These are phyloP conservation scores for Melanargia galathea DNA, from an alignment of 2,888 invertebrate species.

Conservation along the genomic window DNA sequence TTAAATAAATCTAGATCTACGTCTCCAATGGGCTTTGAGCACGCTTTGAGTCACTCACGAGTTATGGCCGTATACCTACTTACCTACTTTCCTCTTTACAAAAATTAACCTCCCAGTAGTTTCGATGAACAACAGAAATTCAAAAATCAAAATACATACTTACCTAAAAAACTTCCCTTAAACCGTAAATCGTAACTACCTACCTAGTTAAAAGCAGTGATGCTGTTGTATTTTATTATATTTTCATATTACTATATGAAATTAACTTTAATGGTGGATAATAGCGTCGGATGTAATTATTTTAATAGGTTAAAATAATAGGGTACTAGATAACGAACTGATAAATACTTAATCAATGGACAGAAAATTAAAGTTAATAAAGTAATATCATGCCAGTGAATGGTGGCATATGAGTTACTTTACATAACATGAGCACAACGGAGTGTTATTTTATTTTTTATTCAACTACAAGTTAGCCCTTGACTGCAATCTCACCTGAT, in stretches of 20 bases:
- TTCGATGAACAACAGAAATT: too few species aligned
- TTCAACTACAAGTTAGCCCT: too few species aligned
- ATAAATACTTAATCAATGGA: background rate
- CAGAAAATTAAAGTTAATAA: background rate
- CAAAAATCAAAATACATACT: background rate
- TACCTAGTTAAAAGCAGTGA: background rate
- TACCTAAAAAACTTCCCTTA: background rate
- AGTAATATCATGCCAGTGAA: background rate
- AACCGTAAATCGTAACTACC: background rate
- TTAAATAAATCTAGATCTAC: too few species aligned
- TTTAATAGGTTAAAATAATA: slow-evolving; percentile 21
- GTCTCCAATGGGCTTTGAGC: too few species aligned
- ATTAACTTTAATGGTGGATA: background rate
- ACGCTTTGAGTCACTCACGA: too few species aligned
- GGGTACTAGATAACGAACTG: slow-evolving; percentile 5
- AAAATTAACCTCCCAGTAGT: too few species aligned
- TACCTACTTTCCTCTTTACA: too few species aligned
- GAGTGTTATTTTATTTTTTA: too few species aligned
- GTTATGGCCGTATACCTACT: too few species aligned
- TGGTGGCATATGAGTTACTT: background rate
- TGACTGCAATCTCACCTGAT: too few species aligned
- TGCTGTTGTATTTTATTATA: background rate
- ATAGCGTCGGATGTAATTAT: slow-evolving; percentile 15
- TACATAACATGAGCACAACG: too few species aligned
- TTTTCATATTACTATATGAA: background rate